These are phyloP conservation scores for Halcyon smyrnensis DNA, from an alignment of 2,797 vertebrate species.

Conservation along the genomic window DNA sequence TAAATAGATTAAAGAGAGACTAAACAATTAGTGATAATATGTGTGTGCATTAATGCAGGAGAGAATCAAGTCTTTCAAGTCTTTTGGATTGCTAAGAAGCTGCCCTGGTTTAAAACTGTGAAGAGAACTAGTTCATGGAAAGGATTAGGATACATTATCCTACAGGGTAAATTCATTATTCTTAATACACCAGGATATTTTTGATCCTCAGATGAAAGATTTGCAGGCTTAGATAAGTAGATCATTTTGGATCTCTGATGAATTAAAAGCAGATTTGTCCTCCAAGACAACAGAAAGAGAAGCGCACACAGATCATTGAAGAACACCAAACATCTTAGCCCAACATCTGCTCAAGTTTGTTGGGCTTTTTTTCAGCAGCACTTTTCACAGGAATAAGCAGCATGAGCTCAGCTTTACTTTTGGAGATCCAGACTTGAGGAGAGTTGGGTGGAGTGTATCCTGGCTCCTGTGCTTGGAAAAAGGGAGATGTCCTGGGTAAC, in stretches of 20 bases:
- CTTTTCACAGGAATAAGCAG: neutral
- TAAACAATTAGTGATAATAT: constrained; percentile 52
- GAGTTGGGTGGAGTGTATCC: neutral
- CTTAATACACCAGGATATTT: constrained; percentile 11
- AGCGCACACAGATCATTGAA: neutral
- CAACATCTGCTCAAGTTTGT: neutral
- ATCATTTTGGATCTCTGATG: neutral
- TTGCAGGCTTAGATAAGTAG: constrained; percentile 11
- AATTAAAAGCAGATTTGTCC: constrained; percentile 14
- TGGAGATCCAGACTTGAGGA: neutral
- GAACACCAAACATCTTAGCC: neutral
- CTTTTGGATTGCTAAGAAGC: constrained; percentile 19
- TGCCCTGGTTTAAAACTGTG: neutral
- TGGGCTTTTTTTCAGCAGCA: neutral
- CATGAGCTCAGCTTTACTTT: neutral
- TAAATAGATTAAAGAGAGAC: constrained; percentile 60
- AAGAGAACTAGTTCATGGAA: constrained; percentile 14
- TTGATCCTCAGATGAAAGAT: constrained; percentile 48
- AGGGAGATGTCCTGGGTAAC: neutral
- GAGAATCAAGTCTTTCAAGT: constrained; percentile 52
- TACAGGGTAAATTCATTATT: constrained; percentile 43
- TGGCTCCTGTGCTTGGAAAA: neutral
- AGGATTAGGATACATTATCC: constrained; percentile 34
- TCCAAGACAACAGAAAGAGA: neutral
- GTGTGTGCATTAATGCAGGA: constrained; percentile 39